Conservation (phyloP, 2,113 vertebrate genomes). For the Acrocephalus kingi region DNA sequence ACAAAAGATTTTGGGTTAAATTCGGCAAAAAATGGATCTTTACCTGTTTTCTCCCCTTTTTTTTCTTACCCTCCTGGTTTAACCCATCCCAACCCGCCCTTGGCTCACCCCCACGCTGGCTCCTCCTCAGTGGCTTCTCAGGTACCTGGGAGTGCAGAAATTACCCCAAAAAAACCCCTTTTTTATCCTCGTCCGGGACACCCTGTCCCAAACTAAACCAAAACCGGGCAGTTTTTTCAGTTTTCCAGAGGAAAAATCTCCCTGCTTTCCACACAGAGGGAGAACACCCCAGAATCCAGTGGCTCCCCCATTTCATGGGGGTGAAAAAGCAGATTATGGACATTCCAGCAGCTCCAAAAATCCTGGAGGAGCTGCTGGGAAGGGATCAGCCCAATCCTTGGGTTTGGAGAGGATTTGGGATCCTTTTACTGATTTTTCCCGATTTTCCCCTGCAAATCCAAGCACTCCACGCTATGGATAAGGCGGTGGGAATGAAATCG, state of each 20-base stretch:
- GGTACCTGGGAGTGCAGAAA: not conserved
- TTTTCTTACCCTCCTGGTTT: not conserved
- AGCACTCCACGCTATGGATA: no score
- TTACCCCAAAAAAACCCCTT: not conserved
- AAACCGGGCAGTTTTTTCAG: not conserved
- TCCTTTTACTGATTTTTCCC: not conserved
- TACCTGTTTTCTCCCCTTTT: rapidly evolving
- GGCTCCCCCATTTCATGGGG: no score
- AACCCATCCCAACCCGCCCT: not conserved
- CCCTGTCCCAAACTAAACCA: no score
- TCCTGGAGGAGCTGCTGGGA: not conserved
- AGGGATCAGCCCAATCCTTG: no score
- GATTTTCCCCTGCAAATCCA: not conserved
- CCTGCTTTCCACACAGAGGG: no score
- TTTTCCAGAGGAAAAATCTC: not conserved
- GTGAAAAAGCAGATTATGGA: not conserved
- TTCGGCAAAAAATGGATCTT: rapidly evolving
- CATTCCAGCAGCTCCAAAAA: not conserved
- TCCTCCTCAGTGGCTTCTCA: not conserved
- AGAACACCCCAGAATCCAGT: not conserved
- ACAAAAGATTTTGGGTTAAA: rapidly evolving
- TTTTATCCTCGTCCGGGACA: not conserved
- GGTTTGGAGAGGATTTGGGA: not conserved
- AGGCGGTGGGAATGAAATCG: rapidly evolving
- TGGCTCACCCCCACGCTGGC: not conserved